Percentiles rank a stretch among this genome's conserved stretches.
Evolutionary conservation across 2,797 vertebrate species (phyloP).

Genomic region (Strix occidentalis): DNA sequence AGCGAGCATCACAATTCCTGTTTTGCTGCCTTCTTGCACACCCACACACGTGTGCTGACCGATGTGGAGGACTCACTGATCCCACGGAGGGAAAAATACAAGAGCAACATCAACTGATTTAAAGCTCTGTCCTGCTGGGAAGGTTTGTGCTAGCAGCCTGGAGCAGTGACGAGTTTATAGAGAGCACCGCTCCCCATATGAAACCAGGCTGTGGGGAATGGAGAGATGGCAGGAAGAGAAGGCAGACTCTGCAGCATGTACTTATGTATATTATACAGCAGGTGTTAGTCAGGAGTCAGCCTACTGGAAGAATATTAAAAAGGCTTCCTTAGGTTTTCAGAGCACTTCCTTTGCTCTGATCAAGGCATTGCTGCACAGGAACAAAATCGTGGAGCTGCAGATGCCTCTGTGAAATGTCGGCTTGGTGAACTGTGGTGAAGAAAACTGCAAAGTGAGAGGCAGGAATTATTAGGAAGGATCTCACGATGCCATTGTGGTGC

Average conservation of each 20-base stretch:
- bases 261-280: background rate
- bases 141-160: background rate
- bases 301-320: background rate
- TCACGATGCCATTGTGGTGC: background rate
- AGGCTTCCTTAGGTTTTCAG: background rate
- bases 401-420: background rate
- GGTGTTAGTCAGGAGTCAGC: background rate
- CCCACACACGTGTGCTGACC: fast-evolving
- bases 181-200: background rate
- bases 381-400: background rate
- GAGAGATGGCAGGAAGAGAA: background rate
- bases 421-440: background rate
- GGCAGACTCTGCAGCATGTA: background rate
- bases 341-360: background rate
- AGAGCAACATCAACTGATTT: background rate
- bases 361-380: background rate
- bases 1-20: background rate
- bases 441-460: background rate
- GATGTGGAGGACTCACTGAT: background rate
- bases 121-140: background rate
- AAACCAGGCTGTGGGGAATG: background rate
- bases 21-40: background rate
- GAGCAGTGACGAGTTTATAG: background rate
- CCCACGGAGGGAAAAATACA: background rate
- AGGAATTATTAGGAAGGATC: background rate